Evolutionary conservation across 2,113 vertebrate genomes (phyloP).

Genomic region (Vidua macroura): DNA sequence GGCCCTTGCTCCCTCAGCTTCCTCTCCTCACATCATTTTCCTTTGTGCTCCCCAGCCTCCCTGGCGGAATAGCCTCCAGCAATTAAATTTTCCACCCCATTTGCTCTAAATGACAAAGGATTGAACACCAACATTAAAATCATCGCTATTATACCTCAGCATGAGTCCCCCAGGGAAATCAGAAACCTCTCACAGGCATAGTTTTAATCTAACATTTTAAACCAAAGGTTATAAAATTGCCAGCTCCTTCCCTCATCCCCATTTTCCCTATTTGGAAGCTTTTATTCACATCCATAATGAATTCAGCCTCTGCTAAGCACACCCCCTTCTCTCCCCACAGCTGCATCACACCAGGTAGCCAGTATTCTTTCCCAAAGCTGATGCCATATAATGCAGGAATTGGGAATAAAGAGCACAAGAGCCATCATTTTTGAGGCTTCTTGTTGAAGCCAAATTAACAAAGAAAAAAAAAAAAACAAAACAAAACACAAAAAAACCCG

Average conservation of each 20-base stretch:
- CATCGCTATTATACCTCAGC: slow-evolving; percentile 3
- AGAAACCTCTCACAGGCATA: slow-evolving; percentile 27
- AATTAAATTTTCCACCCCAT: slow-evolving; percentile 56
- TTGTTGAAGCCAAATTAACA: not conserved
- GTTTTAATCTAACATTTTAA: slow-evolving; percentile 27
- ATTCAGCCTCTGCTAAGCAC: not conserved
- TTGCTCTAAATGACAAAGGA: slow-evolving; percentile 56
- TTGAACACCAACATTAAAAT: slow-evolving; percentile 43
- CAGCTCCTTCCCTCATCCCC: not conserved
- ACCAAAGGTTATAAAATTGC: slow-evolving; percentile 23
- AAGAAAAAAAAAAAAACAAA: too few species aligned
- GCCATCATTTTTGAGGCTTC: not conserved
- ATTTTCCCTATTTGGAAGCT: not conserved
- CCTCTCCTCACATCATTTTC: not conserved
- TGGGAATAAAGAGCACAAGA: not conserved
- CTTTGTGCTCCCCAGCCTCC: not conserved
- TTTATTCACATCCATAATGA: slow-evolving; percentile 2
- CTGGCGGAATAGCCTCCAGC: not conserved
- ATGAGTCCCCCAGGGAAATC: slow-evolving; percentile 40
- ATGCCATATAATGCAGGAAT: not conserved
- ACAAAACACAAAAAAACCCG: not conserved
- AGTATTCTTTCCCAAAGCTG: not conserved
- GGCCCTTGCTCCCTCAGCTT: not conserved
- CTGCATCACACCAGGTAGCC: not conserved
- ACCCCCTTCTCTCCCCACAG: not conserved